phyloP scores from a whole-genome alignment of 37 sponge, comb jelly and placozoan species.

The Dysidea cf. avara region DNA sequence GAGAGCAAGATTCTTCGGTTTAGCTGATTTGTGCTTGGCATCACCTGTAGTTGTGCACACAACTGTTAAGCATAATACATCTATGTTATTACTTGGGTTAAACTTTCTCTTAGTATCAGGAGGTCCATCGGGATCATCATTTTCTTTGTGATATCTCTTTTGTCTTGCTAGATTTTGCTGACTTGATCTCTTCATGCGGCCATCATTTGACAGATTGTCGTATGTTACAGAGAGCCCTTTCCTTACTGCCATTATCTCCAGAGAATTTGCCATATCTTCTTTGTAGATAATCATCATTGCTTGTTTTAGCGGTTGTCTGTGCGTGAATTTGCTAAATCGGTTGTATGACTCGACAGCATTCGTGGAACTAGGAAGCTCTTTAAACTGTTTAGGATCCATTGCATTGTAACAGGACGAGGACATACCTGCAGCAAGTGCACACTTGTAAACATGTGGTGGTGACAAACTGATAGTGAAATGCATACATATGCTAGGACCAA shows the following conservation, averaged over 20 bases:
- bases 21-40: too few relatives aligned
- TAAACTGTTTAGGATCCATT: conserved; percentile 20
- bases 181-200: background rate
- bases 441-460: too few relatives aligned
- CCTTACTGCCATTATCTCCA: conserved; percentile 20
- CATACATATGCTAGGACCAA: too few relatives aligned
- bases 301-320: conserved; percentile 16
- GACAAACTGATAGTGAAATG: too few relatives aligned
- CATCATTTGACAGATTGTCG: background rate
- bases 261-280: conserved; percentile 22
- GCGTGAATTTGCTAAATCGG: conserved; percentile 4
- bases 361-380: conserved; percentile 23
- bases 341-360: conserved; percentile 42
- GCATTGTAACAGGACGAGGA: background rate
- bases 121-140: conserved; percentile 31
- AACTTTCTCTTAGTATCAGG: conserved; percentile 13
- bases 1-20: too few relatives aligned
- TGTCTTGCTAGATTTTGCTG: conserved; percentile 1
- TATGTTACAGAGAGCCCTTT: conserved; percentile 18
- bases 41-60: too few relatives aligned
- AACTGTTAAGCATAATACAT: too few relatives aligned
- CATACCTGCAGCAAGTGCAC: too few relatives aligned
- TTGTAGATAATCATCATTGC: conserved; percentile 37
- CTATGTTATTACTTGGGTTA: too few relatives aligned
- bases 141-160: conserved; percentile 8